Evolutionary conservation across 2,797 vertebrate genomes (phyloP).

Genomic region (Leptatherina wallacei): DNA sequence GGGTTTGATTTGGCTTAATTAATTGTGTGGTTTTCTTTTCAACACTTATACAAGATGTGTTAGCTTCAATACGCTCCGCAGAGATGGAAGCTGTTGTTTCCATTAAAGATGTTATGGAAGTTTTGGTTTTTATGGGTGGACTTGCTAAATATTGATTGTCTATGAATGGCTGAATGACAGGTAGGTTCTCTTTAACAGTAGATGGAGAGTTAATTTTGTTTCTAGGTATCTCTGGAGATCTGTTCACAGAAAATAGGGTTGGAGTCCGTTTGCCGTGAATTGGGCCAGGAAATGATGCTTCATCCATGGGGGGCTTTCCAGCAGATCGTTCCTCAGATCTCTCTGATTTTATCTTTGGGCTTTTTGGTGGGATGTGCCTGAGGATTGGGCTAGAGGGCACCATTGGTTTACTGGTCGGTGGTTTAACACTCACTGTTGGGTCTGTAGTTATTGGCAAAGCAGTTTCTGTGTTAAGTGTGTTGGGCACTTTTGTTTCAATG

Average conservation of each 20-base stretch:
- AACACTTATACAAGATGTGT: conserved; percentile 6
- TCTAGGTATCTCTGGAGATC: conserved; percentile 15
- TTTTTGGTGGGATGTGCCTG: conserved; percentile 46
- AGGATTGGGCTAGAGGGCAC: conserved; percentile 43
- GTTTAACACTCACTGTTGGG: conserved; percentile 14
- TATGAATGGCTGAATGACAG: conserved; percentile 12
- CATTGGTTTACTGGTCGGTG: conserved; percentile 15
- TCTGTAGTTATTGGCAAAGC: conserved; percentile 13
- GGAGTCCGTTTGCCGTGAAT: conserved; percentile 15
- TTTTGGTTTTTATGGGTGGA: conserved; percentile 33
- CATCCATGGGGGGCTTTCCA: conserved; percentile 22
- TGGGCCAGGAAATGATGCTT: conserved; percentile 17
- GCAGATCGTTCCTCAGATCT: conserved; percentile 26
- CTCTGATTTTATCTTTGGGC: conserved; percentile 44
- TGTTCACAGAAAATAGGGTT: conserved; percentile 2
- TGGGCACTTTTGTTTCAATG: conserved; percentile 16
- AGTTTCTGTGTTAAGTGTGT: conserved; percentile 20
- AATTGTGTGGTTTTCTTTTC: conserved; percentile 33
- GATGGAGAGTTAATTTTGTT: conserved; percentile 25
- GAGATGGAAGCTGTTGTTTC: conserved; percentile 20
- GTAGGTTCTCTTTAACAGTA: conserved; percentile 31
- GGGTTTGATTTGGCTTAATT: conserved; percentile 18
- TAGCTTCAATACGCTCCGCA: conserved; percentile 6
- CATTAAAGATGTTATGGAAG: conserved; percentile 14
- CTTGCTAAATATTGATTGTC: conserved; percentile 36